Base-by-base conservation (phyloP, 2,113 vertebrate species). In the Marcusenius ussheri region DNA sequence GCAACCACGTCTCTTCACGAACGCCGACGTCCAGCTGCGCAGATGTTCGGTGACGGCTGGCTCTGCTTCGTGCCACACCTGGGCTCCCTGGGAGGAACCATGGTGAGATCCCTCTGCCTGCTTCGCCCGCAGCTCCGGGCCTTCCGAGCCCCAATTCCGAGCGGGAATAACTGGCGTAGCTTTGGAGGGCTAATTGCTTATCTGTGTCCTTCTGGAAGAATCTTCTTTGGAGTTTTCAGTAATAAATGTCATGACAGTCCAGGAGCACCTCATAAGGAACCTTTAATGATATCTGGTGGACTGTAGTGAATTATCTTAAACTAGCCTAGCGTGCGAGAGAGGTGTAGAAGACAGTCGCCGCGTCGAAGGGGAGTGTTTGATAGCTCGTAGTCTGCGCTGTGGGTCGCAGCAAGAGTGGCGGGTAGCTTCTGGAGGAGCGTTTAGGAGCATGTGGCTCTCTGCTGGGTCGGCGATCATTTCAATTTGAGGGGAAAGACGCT, bases 21-120 rank as follows among this genome's bases (percentile, higher is more conserved):
- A 89, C 51, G 49, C 39, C 27, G 39, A 84, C 39, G 51, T 89
- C 91, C 91, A 88, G 88, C 35, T 47, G 89, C 90, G 91, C 92
- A 93, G 93, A 93, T 93, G 93, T 93, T 91, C 89, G 92, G 92
- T 83, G 93, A 93, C 84, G 89, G 91, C 92, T 93, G 93, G 93
- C 91, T 92, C 56, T 90, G 42, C 90, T 93, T 92, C 88, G 83
- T 92, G 89, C 92, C 92, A 27, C 93, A 91, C 87, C 93, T 89
- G 45, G 92, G 91, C 91, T 92, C 92, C 83, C 91, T 90, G 85
- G 90, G 88, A 58, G 89, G 91, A 91, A 91, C 89, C 90, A 93
- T 93, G 93, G 93, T 93, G 93, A 93, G 93, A 87, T n/a, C 27
- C 49, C 27, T 53, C 50, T 19, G 5, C 83, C 21, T 87, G 27